Percentiles rank a stretch among this genome's conserved stretches.
phyloP scores from a whole-genome alignment of 2,113 vertebrate species.

The Anoplopoma fimbria region DNA sequence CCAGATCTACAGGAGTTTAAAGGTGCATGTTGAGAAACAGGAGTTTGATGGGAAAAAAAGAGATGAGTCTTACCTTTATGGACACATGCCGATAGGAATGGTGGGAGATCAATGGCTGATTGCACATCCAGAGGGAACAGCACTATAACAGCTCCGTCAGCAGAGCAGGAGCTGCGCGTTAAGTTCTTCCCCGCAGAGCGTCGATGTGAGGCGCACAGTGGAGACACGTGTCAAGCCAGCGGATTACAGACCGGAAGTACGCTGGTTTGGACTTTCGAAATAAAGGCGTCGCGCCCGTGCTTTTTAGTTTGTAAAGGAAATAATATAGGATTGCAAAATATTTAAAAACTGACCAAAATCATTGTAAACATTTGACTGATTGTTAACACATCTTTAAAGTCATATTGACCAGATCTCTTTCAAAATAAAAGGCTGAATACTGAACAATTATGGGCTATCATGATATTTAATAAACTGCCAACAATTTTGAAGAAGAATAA shows the following conservation, averaged over 20 bases:
- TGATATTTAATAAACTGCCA: too few relatives aligned
- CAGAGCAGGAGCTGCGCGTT: neutral
- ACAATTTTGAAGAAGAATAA: too few relatives aligned
- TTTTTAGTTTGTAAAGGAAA: neutral
- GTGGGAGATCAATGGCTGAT: neutral
- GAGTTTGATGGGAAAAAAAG: neutral
- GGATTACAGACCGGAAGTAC: constrained; percentile 7
- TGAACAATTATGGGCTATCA: neutral
- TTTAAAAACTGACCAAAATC: neutral
- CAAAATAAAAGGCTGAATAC: neutral
- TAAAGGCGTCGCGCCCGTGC: neutral
- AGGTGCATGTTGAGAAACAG: constrained; percentile 3
- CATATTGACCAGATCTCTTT: neutral
- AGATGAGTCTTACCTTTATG: constrained; percentile 44
- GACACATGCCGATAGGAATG: neutral
- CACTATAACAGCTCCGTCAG: too few relatives aligned
- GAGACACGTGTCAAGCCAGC: neutral
- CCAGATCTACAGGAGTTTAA: neutral
- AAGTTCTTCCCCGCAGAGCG: neutral
- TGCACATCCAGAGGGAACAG: neutral
- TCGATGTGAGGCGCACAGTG: neutral
- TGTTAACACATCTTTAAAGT: neutral
- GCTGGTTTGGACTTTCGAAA: constrained; percentile 21
- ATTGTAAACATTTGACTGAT: too few relatives aligned
- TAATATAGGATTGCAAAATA: neutral